Base-by-base conservation (phyloP, 2,113 vertebrate genomes). In the Zosterops hypoxanthus region DNA sequence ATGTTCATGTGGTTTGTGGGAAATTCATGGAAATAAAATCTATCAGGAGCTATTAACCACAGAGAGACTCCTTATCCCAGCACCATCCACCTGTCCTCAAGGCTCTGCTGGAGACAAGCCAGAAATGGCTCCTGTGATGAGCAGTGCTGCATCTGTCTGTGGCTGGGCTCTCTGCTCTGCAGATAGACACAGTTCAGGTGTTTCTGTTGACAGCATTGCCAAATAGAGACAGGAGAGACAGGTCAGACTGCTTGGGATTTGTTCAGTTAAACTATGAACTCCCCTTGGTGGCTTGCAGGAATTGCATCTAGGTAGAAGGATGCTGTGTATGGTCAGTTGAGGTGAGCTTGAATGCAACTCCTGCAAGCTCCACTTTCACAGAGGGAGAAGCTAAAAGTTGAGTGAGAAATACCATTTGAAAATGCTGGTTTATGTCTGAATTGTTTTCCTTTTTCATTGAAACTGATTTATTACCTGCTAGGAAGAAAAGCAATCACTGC, bases 1-100 rank as follows among this genome's bases (percentile, higher is more conserved):
- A 93, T 88, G 94, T 59, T 88, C 75, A 19, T 42, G 28, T 55
- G 42, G 57, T 88, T 93, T 7, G n/a, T 88, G 86, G 92, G 79
- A 86, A 83, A 86, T 81, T 86, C 76, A 78, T 83, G 64, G 82
- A 39, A 92, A 59, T 34, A 83, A 88, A 90, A 78, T 41, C 88
- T 57, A 11, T 44, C 26, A 6, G 71, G 66, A 77, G 60, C 68
- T 90, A 8, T 64, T 91, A 95, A 72, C 8, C 36, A 46, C n/a
- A 55, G 66, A 44, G 63, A 46, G 29, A 20, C 16, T 42, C 25
- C 21, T 88, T 19, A 26, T 42, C 39, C 90, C 53, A 69, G 88
- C 39, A 36, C 31, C 65, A 21, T 18, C 44, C 41, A 22, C 55
- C 60, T 90, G 41, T 64, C 57, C 53, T 76, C 21, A 7, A 46